phyloP scores from a whole-genome alignment of 2,113 vertebrate genomes.

The Erinaceus europaeus region DNA sequence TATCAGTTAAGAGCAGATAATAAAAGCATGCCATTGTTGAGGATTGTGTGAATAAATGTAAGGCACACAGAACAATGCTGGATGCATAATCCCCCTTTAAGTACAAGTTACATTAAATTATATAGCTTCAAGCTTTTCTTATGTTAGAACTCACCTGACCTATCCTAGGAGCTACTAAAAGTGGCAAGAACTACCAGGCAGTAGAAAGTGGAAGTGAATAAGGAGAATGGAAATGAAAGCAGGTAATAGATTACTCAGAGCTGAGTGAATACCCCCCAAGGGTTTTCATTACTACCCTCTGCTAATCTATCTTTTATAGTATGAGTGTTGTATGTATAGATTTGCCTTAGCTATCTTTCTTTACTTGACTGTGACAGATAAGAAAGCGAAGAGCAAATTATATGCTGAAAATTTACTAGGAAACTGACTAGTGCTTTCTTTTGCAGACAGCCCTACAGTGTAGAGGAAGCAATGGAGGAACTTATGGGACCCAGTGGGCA shows the following conservation, averaged over 20 bases:
- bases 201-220: not conserved
- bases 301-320: not conserved
- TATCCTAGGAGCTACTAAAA: conserved; percentile 3
- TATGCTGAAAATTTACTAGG: not conserved
- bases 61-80: not conserved
- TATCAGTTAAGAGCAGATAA: not conserved
- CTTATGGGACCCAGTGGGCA: not conserved
- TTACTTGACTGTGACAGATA: not conserved
- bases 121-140: not conserved
- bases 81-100: not conserved
- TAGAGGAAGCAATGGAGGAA: conserved; percentile 62
- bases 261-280: not conserved
- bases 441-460: conserved; percentile 62
- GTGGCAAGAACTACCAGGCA: not conserved
- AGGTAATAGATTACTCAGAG: not conserved
- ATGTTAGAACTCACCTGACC: not conserved
- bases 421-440: conserved; percentile 46
- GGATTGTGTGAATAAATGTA: conserved; percentile 4
- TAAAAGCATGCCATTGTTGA: not conserved
- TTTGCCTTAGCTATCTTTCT: conserved; percentile 11
- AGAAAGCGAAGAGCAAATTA: not conserved
- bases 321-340: not conserved
- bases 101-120: not conserved
- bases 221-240: not conserved
- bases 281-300: not conserved